Conservation (phyloP, 1,140 invertebrate species). For the Ceratosolen fusciceps region DNA sequence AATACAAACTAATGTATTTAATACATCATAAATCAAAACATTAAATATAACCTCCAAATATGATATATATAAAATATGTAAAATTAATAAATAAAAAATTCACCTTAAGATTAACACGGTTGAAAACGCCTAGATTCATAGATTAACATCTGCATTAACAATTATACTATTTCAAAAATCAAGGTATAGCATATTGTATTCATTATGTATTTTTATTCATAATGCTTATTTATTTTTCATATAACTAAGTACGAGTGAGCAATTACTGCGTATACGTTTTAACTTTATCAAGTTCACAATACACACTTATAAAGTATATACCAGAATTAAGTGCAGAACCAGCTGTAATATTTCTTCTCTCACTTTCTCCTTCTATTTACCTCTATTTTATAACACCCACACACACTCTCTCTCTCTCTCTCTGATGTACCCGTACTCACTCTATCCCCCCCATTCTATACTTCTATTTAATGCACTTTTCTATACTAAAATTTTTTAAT, state of each 20-base stretch:
- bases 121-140: constrained; percentile 84
- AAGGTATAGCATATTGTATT: not conserved
- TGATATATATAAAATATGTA: not conserved
- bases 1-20: too few species aligned
- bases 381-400: too few species aligned
- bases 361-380: not conserved
- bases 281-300: not conserved
- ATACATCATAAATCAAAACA: not conserved
- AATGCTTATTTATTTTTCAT: not conserved
- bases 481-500: too few species aligned
- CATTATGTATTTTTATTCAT: not conserved
- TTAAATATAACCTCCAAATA: not conserved
- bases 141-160: constrained; percentile 60
- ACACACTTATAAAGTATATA: not conserved
- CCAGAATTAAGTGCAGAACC: not conserved
- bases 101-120: constrained; percentile 81
- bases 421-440: not conserved
- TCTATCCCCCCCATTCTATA: not conserved
- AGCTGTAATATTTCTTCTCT: not conserved
- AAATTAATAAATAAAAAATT: not conserved
- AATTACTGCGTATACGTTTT: not conserved
- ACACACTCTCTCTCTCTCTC: not conserved
- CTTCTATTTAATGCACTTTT: not conserved
- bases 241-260: not conserved
- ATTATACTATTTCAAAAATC: constrained; percentile 33